Base-by-base conservation (phyloP, 2,113 vertebrate genomes). In the Xiphophorus maculatus region DNA sequence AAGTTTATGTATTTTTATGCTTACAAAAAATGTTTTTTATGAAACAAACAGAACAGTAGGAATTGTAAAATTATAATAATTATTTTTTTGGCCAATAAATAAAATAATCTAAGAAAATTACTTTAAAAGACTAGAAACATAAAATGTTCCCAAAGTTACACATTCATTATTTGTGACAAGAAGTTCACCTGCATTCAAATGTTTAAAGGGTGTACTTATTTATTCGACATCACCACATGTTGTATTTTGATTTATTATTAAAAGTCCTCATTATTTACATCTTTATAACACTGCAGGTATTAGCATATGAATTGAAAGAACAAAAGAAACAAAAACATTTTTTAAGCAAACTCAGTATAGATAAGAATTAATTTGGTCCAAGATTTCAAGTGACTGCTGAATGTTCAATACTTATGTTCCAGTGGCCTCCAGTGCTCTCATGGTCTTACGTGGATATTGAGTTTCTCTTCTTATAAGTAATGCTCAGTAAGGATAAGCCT, bases 161-260 rank as follows among this genome's bases (percentile, higher is more conserved):
- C 44, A 48, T 48, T 48, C 19, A 5, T 17, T 5, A 19, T 19
- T 51, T 51, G 19, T 51, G 48, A 19, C 48, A n/a, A 65, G 17
- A 25, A 14, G n/a, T 11, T 42, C 25, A 29, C 14, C 12, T 28
- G 25, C 22, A 37, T n/a, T 25, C 33, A 66, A 14, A 51, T 22
- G 19, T 51, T 51, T 22, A 60, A 81, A 9, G 51, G 69, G 67
- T 77, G 82, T 86, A 90, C 89, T 92, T 92, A 91, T 79, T 68
- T 35, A 63, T 58, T 77, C 37, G 67, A 84, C 80, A 82, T 86
- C 70, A 75, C 68, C 32, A 75, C 76, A 90, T 84, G 86, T 81
- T 82, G 71, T 60, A 66, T 89, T 88, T 80, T 82, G 79, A 90
- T 91, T 91, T 88, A 87, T 89, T 88, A 87, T 92, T 93, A 88